phyloP scores from a whole-genome alignment of 2,797 vertebrate genomes.

The Argentina silus region DNA sequence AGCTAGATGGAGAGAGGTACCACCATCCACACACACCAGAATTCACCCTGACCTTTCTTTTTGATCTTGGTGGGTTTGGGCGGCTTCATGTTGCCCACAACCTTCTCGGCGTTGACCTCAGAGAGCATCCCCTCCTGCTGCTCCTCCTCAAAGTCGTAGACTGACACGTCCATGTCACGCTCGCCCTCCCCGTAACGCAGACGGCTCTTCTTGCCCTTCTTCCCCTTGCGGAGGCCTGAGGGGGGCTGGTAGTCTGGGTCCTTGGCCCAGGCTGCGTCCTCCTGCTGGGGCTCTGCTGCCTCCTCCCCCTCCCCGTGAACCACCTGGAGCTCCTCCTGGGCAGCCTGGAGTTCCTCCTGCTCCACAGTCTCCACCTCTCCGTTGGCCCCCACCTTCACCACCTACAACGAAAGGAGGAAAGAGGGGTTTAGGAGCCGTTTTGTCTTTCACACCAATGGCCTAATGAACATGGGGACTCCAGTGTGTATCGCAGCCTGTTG shows the following conservation, averaged over 20 bases:
- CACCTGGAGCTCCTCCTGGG: constrained; percentile 77
- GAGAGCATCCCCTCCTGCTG: constrained; percentile 95
- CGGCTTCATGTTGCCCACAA: constrained; percentile 98
- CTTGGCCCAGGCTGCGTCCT: constrained; percentile 91
- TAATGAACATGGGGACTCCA: background rate
- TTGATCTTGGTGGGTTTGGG: constrained; percentile 99
- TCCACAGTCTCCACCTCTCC: constrained; percentile 97
- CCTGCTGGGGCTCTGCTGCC: constrained; percentile 72
- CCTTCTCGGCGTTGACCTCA: constrained; percentile 97
- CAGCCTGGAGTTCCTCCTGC: constrained; percentile 87
- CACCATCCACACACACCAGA: no score
- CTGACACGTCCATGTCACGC: constrained; percentile 96
- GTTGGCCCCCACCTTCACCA: constrained; percentile 98
- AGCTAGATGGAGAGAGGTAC: background rate
- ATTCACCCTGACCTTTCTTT: constrained; percentile 91
- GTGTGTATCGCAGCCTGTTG: background rate
- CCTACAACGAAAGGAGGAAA: constrained; percentile 58
- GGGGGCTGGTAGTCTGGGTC: constrained; percentile 97
- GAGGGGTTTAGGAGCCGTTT: no score
- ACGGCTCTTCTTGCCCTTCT: constrained; percentile 97
- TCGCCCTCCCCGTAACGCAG: constrained; percentile 94
- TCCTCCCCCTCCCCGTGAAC: constrained; percentile 78
- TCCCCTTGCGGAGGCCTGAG: constrained; percentile 82
- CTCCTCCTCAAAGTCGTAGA: constrained; percentile 98
- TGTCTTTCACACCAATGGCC: no score